A percentile compares a stretch with the other conserved stretches of the same genome.
phyloP scores from a whole-genome alignment of 2,888 invertebrate genomes.

The Chymomyza caudatula region DNA sequence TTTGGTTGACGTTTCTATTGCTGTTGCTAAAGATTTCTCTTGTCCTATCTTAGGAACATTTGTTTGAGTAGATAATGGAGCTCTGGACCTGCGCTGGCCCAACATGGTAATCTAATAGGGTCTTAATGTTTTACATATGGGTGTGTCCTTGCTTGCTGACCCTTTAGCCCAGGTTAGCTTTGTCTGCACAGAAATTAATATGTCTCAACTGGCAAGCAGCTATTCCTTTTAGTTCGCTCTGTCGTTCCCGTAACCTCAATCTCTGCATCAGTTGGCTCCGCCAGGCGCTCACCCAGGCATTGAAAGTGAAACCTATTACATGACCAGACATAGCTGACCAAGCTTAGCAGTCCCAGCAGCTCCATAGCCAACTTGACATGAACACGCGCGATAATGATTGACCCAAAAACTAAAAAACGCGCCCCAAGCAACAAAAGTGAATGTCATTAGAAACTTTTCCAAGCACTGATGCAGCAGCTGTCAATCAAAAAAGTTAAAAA shows the following conservation, averaged over 20 bases:
- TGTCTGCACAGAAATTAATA: slow-evolving; percentile 51
- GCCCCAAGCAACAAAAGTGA: slow-evolving; percentile 47
- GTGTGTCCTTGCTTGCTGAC: slow-evolving; percentile 50
- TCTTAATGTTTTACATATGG: slow-evolving; percentile 31
- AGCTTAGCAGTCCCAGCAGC: slow-evolving; percentile 49
- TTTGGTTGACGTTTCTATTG: slow-evolving; percentile 69
- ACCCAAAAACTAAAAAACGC: slow-evolving; percentile 52
- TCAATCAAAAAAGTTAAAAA: not conserved
- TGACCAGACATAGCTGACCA: slow-evolving; percentile 39
- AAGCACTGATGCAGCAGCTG: slow-evolving; percentile 46
- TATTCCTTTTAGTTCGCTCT: slow-evolving; percentile 2
- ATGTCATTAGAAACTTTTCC: slow-evolving; percentile 65
- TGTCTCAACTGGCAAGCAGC: slow-evolving; percentile 26
- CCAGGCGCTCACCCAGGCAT: slow-evolving; percentile 44
- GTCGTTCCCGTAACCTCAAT: slow-evolving; percentile 43
- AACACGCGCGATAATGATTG: slow-evolving; percentile 61
- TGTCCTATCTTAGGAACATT: slow-evolving; percentile 49
- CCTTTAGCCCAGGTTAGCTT: slow-evolving; percentile 26
- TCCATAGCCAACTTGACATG: slow-evolving; percentile 63
- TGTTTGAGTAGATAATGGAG: slow-evolving; percentile 70
- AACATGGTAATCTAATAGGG: not conserved
- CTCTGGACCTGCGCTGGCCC: not conserved
- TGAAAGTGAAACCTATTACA: slow-evolving; percentile 64
- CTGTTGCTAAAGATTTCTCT: slow-evolving; percentile 13
- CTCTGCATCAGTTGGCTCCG: slow-evolving; percentile 18